Base-by-base conservation (phyloP, 2,888 invertebrate species). In the Onchidella celtica region DNA sequence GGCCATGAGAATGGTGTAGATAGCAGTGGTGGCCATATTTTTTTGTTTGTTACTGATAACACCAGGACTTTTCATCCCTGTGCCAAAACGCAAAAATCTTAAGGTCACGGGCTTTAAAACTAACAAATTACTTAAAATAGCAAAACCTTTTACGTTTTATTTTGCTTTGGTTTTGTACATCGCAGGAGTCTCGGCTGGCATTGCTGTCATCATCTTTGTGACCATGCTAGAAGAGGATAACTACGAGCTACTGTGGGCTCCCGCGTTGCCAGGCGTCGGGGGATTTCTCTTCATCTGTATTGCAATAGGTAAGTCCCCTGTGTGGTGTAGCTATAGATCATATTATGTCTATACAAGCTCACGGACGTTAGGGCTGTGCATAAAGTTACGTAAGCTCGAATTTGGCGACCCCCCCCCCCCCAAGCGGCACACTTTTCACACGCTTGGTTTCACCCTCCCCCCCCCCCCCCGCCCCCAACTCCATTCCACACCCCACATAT, bases 141-240 rank as follows among this genome's bases (percentile, higher is more conserved):
- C n/a, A n/a, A n/a, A n/a, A n/a, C n/a, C n/a, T n/a, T n/a, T n/a
- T n/a, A n/a, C n/a, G n/a, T n/a, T n/a, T n/a, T n/a, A n/a, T n/a
- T n/a, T n/a, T n/a, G n/a, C n/a, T n/a, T n/a, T n/a, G n/a, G n/a
- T n/a, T n/a, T n/a, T n/a, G n/a, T n/a, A n/a, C 47, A 11, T 17
- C 47, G 9, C 84, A 86, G 86, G 86, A n/a, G 81, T 82, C 1
- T 82, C 86, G 11, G 84, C 85, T 2, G 86, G 80, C 55, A 82
- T 86, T 2, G 85, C 81, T 14, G 84, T 86, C 21, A 77, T 84
- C 6, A 81, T 86, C 4, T 86, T 86, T 79, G 84, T 81, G 57
- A 77, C 82, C 29, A 86, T 85, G 86, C 63, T 86, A 36, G 85
- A 86, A 63, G 82, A 83, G 36, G 82, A 86, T 0, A 34, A n/a